phyloP scores from a whole-genome alignment of 1,140 invertebrate species.

The Drosophila yakuba region DNA sequence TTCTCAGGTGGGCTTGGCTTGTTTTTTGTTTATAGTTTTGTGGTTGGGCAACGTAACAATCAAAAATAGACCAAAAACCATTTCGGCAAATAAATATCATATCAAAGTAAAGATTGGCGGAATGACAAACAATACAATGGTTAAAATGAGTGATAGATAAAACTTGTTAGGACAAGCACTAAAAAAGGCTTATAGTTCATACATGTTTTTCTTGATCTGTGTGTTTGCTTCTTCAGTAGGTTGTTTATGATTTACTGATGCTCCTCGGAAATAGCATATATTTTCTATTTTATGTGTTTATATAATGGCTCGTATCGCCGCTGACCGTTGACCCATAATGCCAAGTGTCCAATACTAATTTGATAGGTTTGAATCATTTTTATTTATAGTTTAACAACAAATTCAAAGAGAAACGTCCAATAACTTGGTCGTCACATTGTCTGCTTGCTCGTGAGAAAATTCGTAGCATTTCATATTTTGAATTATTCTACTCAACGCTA shows the following conservation, averaged over 20 bases:
- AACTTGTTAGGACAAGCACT: too few relatives aligned
- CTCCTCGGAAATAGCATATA: not conserved
- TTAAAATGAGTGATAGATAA: too few relatives aligned
- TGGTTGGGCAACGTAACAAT: slow-evolving; percentile 16
- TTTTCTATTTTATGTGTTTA: slow-evolving; percentile 38
- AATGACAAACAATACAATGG: too few relatives aligned
- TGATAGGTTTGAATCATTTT: slow-evolving; percentile 50
- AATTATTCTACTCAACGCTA: slow-evolving; percentile 54
- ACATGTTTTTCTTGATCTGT: not conserved
- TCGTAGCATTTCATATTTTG: slow-evolving; percentile 53
- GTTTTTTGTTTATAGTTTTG: slow-evolving; percentile 41
- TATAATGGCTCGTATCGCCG: slow-evolving; percentile 4
- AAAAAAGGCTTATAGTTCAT: not conserved
- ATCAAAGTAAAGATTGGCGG: not conserved
- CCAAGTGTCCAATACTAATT: slow-evolving; percentile 48
- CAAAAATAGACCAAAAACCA: slow-evolving; percentile 31
- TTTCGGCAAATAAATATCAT: slow-evolving; percentile 10
- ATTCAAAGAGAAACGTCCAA: slow-evolving; percentile 47
- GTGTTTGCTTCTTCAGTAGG: not conserved
- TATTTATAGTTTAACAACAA: slow-evolving; percentile 52
- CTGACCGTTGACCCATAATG: slow-evolving; percentile 10
- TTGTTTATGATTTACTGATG: slow-evolving; percentile 6
- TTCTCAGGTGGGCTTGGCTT: slow-evolving; percentile 43
- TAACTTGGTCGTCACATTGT: slow-evolving; percentile 68
- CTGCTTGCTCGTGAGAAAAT: slow-evolving; percentile 47